Conservation (phyloP, 2,888 invertebrate genomes). For the Actias luna region DNA sequence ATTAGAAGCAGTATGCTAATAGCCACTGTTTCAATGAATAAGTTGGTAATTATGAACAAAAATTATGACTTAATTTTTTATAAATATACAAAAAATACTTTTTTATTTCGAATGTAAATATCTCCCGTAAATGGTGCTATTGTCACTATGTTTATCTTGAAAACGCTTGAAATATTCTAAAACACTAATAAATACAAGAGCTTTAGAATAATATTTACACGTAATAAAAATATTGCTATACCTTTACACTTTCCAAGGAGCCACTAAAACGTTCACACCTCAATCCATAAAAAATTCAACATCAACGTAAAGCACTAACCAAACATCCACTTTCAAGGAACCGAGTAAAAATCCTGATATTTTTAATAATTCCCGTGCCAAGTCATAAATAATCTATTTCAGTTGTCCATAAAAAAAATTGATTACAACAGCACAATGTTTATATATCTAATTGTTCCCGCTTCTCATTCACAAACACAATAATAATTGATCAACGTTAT, state of each 20-base stretch:
- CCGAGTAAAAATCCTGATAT: slow-evolving; percentile 7
- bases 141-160: no score
- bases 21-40: no score
- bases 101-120: no score
- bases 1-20: no score
- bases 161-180: no score
- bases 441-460: neutral
- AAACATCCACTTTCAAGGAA: slow-evolving; percentile 13
- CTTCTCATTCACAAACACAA: slow-evolving; percentile 28
- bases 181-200: neutral
- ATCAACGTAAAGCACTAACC: slow-evolving; percentile 16
- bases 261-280: slow-evolving; percentile 10
- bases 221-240: neutral
- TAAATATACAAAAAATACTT: no score
- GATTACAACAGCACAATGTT: neutral
- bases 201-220: neutral
- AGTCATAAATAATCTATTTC: neutral
- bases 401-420: neutral
- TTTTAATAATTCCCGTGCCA: neutral
- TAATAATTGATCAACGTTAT: slow-evolving; percentile 48
- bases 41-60: no score
- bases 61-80: no score
- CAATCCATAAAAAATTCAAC: slow-evolving; percentile 16
- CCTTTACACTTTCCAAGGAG: neutral
- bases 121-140: no score